Conservation (phyloP, 92 coral and sea anemone species). For the Epizoanthus rinbou region DNA sequence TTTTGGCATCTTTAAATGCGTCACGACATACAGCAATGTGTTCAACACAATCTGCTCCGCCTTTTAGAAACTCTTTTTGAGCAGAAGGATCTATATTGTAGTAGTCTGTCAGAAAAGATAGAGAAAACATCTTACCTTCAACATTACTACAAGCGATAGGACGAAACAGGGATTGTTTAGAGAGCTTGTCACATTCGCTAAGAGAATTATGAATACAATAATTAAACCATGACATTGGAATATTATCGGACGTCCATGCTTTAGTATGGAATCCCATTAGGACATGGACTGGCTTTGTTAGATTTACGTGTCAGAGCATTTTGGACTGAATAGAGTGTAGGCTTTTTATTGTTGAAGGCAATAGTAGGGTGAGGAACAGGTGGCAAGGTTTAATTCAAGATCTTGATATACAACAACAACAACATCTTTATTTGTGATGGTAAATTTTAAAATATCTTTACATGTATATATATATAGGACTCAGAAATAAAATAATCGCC, state of each 20-base stretch:
- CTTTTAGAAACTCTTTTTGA: slow-evolving; percentile 5
- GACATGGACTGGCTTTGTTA: slow-evolving; percentile 16
- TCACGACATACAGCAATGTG: not conserved
- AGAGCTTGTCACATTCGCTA: not conserved
- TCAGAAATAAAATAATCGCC: too few species aligned
- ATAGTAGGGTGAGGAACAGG: not conserved
- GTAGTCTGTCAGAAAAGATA: not conserved
- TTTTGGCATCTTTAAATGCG: slow-evolving; percentile 12
- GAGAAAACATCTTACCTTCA: slow-evolving; percentile 5
- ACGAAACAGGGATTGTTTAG: too few species aligned
- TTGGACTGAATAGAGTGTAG: not conserved
- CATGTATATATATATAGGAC: too few species aligned
- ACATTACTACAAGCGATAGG: slow-evolving; percentile 16
- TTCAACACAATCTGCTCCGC: not conserved
- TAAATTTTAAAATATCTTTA: too few species aligned
- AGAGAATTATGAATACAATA: not conserved
- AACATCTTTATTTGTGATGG: too few species aligned
- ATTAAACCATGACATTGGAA: not conserved
- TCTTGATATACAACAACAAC: not conserved
- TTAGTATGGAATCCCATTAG: not conserved
- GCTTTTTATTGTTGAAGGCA: not conserved
- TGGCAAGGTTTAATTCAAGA: not conserved
- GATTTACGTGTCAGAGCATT: not conserved
- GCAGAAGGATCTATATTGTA: slow-evolving; percentile 19
- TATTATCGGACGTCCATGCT: not conserved